Percentiles rank a stretch among this genome's conserved stretches.
phyloP scores from a whole-genome alignment of 2,113 vertebrate genomes.

The Penelope pileata region DNA sequence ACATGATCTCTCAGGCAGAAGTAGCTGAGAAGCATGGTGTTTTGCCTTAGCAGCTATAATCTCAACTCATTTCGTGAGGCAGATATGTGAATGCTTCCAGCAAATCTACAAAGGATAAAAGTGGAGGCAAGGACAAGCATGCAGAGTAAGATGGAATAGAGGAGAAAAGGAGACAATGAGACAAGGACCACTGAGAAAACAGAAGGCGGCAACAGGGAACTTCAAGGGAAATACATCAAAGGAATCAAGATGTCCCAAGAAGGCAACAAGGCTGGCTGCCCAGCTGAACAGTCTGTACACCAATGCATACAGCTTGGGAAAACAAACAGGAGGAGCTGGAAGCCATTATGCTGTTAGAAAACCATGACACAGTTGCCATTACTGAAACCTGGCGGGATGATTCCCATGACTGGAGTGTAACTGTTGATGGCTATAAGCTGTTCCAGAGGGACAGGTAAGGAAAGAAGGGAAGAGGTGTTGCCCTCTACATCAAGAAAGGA shows the following conservation, averaged over 20 bases:
- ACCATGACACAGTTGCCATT: background rate
- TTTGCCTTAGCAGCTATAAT: background rate
- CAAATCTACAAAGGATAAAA: background rate
- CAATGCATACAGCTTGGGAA: background rate
- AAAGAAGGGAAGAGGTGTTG: background rate
- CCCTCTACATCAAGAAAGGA: background rate
- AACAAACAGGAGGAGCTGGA: background rate
- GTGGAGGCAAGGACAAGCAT: background rate
- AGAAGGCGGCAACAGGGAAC: background rate
- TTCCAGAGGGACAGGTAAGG: too few relatives aligned
- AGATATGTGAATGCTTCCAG: background rate
- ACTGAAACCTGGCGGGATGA: background rate
- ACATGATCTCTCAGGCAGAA: background rate
- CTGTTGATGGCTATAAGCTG: too few relatives aligned
- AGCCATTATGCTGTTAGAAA: background rate
- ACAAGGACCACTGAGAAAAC: background rate
- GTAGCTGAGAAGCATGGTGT: background rate
- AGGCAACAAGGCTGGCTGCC: background rate
- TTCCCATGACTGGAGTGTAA: background rate
- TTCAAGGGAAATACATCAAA: background rate
- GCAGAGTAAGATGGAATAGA: background rate
- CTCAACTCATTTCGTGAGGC: background rate
- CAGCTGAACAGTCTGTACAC: background rate
- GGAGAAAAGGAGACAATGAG: background rate
- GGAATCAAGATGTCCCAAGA: background rate